Percentiles rank a stretch among this genome's conserved stretches.
Evolutionary conservation across 2,888 invertebrate genomes (phyloP).

Genomic region (Pheosia gnoma): DNA sequence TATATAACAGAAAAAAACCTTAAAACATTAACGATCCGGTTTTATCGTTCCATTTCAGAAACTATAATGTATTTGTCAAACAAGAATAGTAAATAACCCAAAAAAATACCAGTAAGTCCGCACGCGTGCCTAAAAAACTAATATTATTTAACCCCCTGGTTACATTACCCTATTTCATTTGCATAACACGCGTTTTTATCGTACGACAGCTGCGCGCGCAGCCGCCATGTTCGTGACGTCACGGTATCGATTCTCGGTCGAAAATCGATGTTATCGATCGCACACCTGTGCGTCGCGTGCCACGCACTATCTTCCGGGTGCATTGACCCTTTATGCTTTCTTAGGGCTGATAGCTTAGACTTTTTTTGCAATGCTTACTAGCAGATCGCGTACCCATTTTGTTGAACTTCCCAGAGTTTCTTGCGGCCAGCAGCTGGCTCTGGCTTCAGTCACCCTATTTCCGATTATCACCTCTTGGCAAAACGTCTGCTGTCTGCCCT

Average conservation of each 20-base stretch:
- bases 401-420: no score
- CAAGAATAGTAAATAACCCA: constrained; percentile 27
- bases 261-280: constrained; percentile 75
- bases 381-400: no score
- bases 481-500: no score
- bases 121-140: constrained; percentile 48
- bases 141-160: constrained; percentile 56
- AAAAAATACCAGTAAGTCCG: constrained; percentile 36
- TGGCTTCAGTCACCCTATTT: no score
- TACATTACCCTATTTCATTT: constrained; percentile 62
- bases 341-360: constrained; percentile 18
- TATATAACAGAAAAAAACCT: no score
- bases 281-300: constrained; percentile 75
- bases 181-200: constrained; percentile 45
- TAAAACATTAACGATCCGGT: not conserved
- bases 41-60: not conserved
- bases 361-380: not conserved
- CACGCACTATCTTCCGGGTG: constrained; percentile 67
- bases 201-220: constrained; percentile 71
- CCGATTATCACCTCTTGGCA: no score
- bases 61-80: constrained; percentile 2
- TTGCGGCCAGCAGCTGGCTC: no score
- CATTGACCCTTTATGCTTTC: constrained; percentile 61
- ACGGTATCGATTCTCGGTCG: constrained; percentile 66
- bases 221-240: constrained; percentile 73